Evolutionary conservation across 2,113 vertebrate genomes (phyloP).

Genomic region (Ictidomys tridecemlineatus): DNA sequence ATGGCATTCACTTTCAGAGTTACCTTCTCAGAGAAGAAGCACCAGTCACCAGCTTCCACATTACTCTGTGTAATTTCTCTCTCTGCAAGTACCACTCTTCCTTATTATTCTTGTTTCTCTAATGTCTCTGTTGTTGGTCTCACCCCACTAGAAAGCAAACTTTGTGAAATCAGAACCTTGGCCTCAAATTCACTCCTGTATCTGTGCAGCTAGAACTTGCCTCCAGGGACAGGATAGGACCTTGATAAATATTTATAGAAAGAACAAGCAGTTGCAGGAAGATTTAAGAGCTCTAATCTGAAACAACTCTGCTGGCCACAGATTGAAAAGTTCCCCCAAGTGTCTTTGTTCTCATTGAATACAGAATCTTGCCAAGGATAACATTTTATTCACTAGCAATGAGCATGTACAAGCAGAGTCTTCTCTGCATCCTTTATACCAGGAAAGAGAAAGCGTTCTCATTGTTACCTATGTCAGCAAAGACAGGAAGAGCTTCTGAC

Average conservation of each 20-base stretch:
- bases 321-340: neutral
- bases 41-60: neutral
- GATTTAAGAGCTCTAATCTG: neutral
- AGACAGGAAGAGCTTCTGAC: neutral
- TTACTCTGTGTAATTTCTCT: neutral
- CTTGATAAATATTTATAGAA: constrained; percentile 30
- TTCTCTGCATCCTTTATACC: neutral
- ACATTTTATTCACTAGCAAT: neutral
- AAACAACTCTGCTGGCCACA: neutral
- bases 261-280: neutral
- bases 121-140: neutral
- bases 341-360: neutral
- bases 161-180: neutral
- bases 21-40: neutral
- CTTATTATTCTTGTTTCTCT: neutral
- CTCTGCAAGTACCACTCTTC: neutral
- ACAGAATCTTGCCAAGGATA: neutral
- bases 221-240: neutral
- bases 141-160: neutral
- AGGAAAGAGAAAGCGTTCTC: constrained; percentile 13
- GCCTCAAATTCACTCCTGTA: neutral
- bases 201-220: neutral
- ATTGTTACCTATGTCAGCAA: neutral
- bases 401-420: neutral
- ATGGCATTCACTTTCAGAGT: neutral